A percentile compares a stretch with the other conserved stretches of the same genome.
phyloP scores from a whole-genome alignment of 2,797 vertebrate species.

The Tenualosa ilisha region DNA sequence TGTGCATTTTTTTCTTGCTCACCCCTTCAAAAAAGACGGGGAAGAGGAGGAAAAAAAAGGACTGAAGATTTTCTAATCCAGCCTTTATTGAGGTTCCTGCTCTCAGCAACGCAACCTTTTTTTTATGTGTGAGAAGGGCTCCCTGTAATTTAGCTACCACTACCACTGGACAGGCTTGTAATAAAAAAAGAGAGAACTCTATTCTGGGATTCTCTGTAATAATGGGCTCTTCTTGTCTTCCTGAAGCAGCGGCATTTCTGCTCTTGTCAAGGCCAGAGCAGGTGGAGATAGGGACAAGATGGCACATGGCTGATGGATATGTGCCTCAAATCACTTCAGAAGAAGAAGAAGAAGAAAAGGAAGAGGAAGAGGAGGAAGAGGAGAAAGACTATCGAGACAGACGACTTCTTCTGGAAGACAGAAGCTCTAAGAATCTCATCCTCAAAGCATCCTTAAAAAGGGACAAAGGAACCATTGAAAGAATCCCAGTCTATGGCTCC shows the following conservation, averaged over 20 bases:
- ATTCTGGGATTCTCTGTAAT: slow-evolving; percentile 88
- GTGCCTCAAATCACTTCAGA: neutral
- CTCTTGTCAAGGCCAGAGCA: slow-evolving; percentile 41
- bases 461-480: neutral
- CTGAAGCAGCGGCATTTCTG: slow-evolving; percentile 47
- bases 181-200: slow-evolving; percentile 73
- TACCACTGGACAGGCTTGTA: slow-evolving; percentile 82
- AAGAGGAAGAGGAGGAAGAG: neutral
- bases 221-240: slow-evolving; percentile 82
- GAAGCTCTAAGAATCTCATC: neutral
- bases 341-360: neutral
- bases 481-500: neutral
- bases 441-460: neutral
- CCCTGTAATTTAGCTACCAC: slow-evolving; percentile 83
- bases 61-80: slow-evolving; percentile 84
- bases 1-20: slow-evolving; percentile 68
- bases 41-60: slow-evolving; percentile 62
- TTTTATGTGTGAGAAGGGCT: slow-evolving; percentile 84
- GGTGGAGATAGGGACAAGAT: slow-evolving; percentile 9
- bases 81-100: slow-evolving; percentile 87
- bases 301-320: neutral
- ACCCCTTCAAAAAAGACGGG: slow-evolving; percentile 65
- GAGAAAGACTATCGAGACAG: neutral
- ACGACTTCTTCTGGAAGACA: neutral
- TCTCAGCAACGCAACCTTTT: slow-evolving; percentile 78